Conservation (phyloP, 2,888 invertebrate species). For the Onchidella celtica region DNA sequence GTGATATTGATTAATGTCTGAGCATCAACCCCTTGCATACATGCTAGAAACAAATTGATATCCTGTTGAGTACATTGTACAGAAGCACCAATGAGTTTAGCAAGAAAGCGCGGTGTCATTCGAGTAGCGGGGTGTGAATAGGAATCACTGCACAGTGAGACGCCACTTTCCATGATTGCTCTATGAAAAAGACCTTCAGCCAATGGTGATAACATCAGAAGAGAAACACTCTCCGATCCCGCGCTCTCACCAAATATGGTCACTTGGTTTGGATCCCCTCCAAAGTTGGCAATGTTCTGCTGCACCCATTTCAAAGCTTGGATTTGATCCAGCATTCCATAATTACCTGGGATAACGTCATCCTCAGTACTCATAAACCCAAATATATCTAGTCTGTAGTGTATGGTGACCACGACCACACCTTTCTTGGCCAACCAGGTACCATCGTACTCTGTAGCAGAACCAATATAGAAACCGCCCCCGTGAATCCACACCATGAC, state of each 20-base stretch:
- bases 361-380: slow-evolving; percentile 62
- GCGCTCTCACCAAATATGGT: slow-evolving; percentile 64
- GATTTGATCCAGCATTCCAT: slow-evolving; percentile 60
- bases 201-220: slow-evolving; percentile 53
- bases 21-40: slow-evolving; percentile 27
- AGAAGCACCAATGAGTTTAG: not conserved
- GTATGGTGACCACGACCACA: slow-evolving; percentile 64
- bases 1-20: slow-evolving; percentile 22
- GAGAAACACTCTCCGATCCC: slow-evolving; percentile 54
- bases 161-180: slow-evolving; percentile 47
- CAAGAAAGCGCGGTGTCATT: not conserved
- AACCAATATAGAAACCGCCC: slow-evolving; percentile 61
- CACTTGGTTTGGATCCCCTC: slow-evolving; percentile 56
- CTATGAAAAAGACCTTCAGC: slow-evolving; percentile 39
- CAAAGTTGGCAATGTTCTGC: slow-evolving; percentile 56
- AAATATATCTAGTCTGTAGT: slow-evolving; percentile 65
- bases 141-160: slow-evolving; percentile 15
- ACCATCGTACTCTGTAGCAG: slow-evolving; percentile 62
- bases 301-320: slow-evolving; percentile 60
- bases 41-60: not conserved
- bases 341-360: slow-evolving; percentile 58
- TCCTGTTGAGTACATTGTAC: slow-evolving; percentile 27
- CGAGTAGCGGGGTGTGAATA: not conserved
- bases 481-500: slow-evolving; percentile 71
- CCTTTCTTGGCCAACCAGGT: slow-evolving; percentile 60